A percentile compares a stretch with the other conserved stretches of the same genome.
phyloP scores from a whole-genome alignment of 2,113 vertebrate species.

The Hyperopisus bebe region DNA sequence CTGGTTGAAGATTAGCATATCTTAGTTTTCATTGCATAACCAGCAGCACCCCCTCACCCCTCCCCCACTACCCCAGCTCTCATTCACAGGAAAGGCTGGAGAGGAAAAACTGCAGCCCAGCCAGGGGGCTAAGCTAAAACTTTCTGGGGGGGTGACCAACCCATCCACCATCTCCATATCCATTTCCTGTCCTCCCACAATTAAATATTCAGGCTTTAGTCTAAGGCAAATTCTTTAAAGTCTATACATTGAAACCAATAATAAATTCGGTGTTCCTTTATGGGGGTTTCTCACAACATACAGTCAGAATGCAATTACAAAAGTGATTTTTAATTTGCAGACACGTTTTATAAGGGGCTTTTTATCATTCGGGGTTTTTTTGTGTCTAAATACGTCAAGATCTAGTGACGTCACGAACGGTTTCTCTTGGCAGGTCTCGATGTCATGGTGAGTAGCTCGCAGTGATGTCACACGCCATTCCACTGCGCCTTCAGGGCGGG shows the following conservation, averaged over 20 bases:
- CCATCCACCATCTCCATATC: not conserved
- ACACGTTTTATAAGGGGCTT: not conserved
- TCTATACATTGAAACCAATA: not conserved
- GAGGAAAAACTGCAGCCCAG: not conserved
- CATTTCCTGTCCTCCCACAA: not conserved
- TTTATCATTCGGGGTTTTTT: not conserved
- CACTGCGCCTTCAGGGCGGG: not conserved
- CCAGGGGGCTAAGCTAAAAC: no score
- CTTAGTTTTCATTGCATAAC: not conserved
- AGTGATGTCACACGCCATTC: not conserved
- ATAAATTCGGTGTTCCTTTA: not conserved
- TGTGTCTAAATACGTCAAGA: no score
- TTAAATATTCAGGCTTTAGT: not conserved
- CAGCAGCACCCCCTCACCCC: not conserved
- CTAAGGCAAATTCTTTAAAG: not conserved
- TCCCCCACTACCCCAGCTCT: not conserved
- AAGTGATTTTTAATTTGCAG: not conserved
- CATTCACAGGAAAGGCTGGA: not conserved
- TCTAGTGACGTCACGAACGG: not conserved
- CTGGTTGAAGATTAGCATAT: conserved; percentile 6
- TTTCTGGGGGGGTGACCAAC: not conserved
- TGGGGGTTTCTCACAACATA: not conserved
- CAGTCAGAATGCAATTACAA: not conserved
- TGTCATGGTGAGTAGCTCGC: not conserved
- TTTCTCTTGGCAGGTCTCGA: not conserved